phyloP scores from a whole-genome alignment of 2,113 vertebrate species.

The Scartelaos histophorus region DNA sequence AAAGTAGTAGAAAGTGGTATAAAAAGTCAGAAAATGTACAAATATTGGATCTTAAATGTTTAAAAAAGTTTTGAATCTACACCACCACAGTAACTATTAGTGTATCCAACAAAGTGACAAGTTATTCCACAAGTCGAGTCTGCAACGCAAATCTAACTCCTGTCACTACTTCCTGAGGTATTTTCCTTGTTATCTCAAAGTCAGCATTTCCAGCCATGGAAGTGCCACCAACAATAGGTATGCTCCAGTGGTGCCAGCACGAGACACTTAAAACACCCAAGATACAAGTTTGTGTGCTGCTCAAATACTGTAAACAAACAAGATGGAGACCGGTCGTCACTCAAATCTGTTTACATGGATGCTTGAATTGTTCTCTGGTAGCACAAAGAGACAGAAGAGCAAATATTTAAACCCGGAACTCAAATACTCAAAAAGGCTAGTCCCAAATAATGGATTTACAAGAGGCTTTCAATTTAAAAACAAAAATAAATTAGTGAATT shows the following conservation, averaged over 20 bases:
- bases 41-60: too few species aligned
- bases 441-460: not conserved
- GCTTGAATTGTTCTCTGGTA: slow-evolving; percentile 45
- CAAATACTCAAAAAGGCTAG: slow-evolving; percentile 4
- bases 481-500: not conserved
- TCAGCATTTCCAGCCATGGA: slow-evolving; percentile 61
- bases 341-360: slow-evolving; percentile 44
- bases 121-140: not conserved
- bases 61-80: too few species aligned
- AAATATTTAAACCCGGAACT: slow-evolving; percentile 25
- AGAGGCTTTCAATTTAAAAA: not conserved
- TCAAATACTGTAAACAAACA: slow-evolving; percentile 71
- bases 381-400: slow-evolving; percentile 28
- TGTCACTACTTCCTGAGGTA: slow-evolving; percentile 26
- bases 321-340: slow-evolving; percentile 58
- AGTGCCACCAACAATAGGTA: slow-evolving; percentile 57
- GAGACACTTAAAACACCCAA: slow-evolving; percentile 51
- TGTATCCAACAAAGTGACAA: too few species aligned
- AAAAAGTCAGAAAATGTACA: too few species aligned
- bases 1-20: not conserved
- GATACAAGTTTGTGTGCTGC: slow-evolving; percentile 66
- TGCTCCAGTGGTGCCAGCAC: slow-evolving; percentile 51
- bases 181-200: slow-evolving; percentile 38
- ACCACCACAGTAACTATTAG: too few species aligned
- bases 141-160: slow-evolving; percentile 21